Conservation (phyloP, 2,888 invertebrate genomes). For the Rhorus exstirpatorius region DNA sequence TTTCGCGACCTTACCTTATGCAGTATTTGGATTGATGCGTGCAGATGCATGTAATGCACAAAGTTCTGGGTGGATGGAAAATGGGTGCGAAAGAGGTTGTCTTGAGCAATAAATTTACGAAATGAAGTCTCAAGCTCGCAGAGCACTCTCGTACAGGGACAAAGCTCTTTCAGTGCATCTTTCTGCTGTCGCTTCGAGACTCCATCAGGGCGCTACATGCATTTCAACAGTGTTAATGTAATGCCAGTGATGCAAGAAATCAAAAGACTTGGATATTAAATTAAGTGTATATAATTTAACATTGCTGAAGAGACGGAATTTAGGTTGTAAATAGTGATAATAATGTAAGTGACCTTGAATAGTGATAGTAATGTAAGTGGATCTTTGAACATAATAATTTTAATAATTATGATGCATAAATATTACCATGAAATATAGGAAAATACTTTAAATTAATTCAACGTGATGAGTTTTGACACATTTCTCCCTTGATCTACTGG, state of each 20-base stretch:
- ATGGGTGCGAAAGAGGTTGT: not conserved
- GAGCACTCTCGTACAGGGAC: conserved; percentile 12
- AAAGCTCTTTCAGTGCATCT: conserved; percentile 35
- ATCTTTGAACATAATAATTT: too few species aligned
- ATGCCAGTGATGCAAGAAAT: not conserved
- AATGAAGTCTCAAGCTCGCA: conserved; percentile 33
- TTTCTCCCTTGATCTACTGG: too few species aligned
- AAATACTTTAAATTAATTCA: too few species aligned
- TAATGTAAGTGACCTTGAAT: not conserved
- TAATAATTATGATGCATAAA: too few species aligned
- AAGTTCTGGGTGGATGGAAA: not conserved
- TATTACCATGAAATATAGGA: too few species aligned
- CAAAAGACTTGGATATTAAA: not conserved
- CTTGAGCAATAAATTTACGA: conserved; percentile 27
- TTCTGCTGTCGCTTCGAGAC: conserved; percentile 8
- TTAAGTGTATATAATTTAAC: not conserved
- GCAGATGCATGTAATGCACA: not conserved
- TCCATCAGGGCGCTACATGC: not conserved
- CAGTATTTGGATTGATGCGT: conserved; percentile 51
- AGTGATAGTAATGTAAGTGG: not conserved
- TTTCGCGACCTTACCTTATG: conserved; percentile 8
- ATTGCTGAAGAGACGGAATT: not conserved
- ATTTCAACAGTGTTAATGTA: not conserved
- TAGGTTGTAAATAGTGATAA: not conserved
- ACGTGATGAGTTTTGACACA: too few species aligned